Conservation (phyloP, 2,797 vertebrate genomes). For the Carduelis carduelis region DNA sequence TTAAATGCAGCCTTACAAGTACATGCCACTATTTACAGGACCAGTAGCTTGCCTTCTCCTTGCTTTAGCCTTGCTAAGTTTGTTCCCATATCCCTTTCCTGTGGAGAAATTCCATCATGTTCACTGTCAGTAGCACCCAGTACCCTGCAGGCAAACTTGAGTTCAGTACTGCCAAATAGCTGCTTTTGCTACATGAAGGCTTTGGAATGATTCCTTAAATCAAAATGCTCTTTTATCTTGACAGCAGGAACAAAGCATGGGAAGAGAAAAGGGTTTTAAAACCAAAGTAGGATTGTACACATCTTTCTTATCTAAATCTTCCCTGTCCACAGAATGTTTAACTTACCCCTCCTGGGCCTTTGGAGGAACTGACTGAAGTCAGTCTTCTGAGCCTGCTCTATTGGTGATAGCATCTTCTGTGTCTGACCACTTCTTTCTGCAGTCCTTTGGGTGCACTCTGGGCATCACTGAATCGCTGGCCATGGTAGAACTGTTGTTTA, state of each 20-base stretch:
- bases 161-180: neutral
- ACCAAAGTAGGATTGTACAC: neutral
- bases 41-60: neutral
- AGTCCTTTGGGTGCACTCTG: neutral
- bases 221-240: slow-evolving; percentile 30
- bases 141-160: slow-evolving; percentile 7
- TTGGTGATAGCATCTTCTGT: neutral
- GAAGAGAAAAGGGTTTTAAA: slow-evolving; percentile 24
- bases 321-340: neutral
- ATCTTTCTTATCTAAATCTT: slow-evolving; percentile 28
- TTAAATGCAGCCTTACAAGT: neutral
- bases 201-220: neutral
- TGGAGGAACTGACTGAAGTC: neutral
- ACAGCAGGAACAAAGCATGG: neutral
- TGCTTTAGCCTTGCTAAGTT: neutral
- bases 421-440: neutral
- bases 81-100: neutral
- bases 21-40: neutral
- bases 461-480: neutral
- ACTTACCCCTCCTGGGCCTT: neutral
- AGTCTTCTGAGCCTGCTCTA: neutral
- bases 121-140: neutral
- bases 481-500: neutral
- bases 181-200: neutral
- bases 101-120: neutral